These are phyloP conservation scores for Pygoscelis antarcticus DNA, from an alignment of 2,113 vertebrate species.

Conservation along the genomic window DNA sequence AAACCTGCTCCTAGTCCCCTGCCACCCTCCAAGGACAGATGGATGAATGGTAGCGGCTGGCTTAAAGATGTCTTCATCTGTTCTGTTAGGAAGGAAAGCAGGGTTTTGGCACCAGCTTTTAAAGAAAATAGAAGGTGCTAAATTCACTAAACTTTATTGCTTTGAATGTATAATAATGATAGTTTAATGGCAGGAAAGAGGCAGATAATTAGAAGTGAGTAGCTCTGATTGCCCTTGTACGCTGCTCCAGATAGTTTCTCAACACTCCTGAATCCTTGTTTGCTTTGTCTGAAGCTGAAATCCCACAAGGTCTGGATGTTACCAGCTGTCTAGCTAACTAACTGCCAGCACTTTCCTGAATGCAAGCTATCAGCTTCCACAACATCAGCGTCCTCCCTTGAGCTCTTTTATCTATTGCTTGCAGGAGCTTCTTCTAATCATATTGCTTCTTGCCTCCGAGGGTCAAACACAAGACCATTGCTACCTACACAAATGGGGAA, in stretches of 20 bases:
- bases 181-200: slow-evolving; percentile 73
- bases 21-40: slow-evolving; percentile 61
- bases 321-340: slow-evolving; percentile 82
- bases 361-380: slow-evolving; percentile 73
- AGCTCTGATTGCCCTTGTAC: slow-evolving; percentile 70
- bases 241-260: slow-evolving; percentile 67
- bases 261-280: slow-evolving; percentile 71
- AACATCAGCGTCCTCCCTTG: slow-evolving; percentile 71
- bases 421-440: slow-evolving; percentile 82
- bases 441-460: slow-evolving; percentile 75
- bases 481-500: slow-evolving; percentile 79
- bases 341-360: slow-evolving; percentile 75
- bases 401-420: slow-evolving; percentile 82
- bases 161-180: slow-evolving; percentile 67
- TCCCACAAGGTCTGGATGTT: slow-evolving; percentile 76
- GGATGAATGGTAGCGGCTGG: slow-evolving; percentile 18
- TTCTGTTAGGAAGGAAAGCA: slow-evolving; percentile 35
- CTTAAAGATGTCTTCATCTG: slow-evolving; percentile 73
- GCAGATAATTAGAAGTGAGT: slow-evolving; percentile 74
- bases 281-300: slow-evolving; percentile 79
- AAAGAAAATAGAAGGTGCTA: slow-evolving; percentile 60
- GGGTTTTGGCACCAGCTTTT: slow-evolving; percentile 61
- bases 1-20: slow-evolving; percentile 60
- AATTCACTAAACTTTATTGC: slow-evolving; percentile 65
- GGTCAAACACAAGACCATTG: slow-evolving; percentile 78